phyloP scores from a whole-genome alignment of 2,797 vertebrate genomes.

The Spizella passerina region DNA sequence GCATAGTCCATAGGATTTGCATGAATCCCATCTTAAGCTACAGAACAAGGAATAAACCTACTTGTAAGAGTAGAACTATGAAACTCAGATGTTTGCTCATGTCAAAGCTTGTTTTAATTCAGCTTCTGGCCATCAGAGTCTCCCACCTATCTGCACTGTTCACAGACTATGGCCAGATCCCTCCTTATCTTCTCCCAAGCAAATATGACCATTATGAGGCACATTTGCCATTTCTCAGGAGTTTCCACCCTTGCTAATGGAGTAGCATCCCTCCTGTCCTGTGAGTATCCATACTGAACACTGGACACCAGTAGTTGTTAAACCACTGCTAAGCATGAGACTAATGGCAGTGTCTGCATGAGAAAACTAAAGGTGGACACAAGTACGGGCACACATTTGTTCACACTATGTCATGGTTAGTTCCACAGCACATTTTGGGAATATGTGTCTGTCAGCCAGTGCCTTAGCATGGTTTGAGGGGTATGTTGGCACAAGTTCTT shows the following conservation, averaged over 20 bases:
- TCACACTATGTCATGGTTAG: not conserved
- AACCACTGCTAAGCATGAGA: not conserved
- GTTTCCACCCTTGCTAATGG: not conserved
- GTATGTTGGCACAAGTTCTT: not conserved
- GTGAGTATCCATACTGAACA: not conserved
- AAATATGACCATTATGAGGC: not conserved
- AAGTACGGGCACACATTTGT: not conserved
- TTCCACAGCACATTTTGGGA: not conserved
- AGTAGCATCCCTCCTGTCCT: not conserved
- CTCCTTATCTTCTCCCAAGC: not conserved
- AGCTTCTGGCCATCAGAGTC: not conserved
- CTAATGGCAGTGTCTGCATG: not conserved
- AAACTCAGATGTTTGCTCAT: not conserved
- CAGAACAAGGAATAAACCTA: not conserved
- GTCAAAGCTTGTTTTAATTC: not conserved
- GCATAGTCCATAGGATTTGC: not conserved
- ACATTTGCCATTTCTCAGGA: not conserved
- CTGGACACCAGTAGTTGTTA: not conserved
- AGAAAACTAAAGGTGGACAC: not conserved
- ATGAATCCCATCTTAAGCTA: not conserved
- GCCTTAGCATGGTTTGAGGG: not conserved
- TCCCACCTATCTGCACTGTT: not conserved
- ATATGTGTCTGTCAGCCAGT: not conserved
- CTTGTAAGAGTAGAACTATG: not conserved
- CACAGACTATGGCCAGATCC: not conserved